Evolutionary conservation across 1,140 invertebrate genomes (phyloP).

Genomic region (Paramacrobiotus metropolitanus): DNA sequence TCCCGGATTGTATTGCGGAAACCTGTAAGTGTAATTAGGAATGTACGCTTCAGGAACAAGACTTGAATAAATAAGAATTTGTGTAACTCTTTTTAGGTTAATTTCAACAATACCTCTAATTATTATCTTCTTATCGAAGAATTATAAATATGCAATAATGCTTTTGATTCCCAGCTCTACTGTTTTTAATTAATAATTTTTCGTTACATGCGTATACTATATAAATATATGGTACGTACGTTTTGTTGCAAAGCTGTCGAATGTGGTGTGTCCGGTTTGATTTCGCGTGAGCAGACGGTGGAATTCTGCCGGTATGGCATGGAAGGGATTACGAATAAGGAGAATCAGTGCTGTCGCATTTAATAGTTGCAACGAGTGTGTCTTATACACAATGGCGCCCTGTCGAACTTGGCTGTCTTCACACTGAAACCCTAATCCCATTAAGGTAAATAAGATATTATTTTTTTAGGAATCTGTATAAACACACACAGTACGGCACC

Average conservation of each 20-base stretch:
- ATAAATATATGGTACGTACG: too few species aligned
- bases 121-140: neutral
- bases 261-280: neutral
- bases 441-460: neutral
- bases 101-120: neutral
- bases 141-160: neutral
- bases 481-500: neutral
- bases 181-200: too few species aligned
- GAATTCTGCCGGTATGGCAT: conserved; percentile 35
- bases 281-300: neutral
- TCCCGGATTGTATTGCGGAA: neutral
- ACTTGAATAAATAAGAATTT: too few species aligned
- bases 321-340: conserved; percentile 39
- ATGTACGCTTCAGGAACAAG: neutral
- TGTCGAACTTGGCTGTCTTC: neutral
- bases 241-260: neutral
- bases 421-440: neutral
- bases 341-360: conserved; percentile 34
- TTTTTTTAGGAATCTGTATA: neutral
- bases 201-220: too few species aligned
- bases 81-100: neutral
- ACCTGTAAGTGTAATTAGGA: neutral
- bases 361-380: neutral
- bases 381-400: neutral
- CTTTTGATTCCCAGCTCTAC: neutral